These are phyloP conservation scores for Turdus rufiventris DNA, from an alignment of 2,113 vertebrate genomes.

Conservation along the genomic window DNA sequence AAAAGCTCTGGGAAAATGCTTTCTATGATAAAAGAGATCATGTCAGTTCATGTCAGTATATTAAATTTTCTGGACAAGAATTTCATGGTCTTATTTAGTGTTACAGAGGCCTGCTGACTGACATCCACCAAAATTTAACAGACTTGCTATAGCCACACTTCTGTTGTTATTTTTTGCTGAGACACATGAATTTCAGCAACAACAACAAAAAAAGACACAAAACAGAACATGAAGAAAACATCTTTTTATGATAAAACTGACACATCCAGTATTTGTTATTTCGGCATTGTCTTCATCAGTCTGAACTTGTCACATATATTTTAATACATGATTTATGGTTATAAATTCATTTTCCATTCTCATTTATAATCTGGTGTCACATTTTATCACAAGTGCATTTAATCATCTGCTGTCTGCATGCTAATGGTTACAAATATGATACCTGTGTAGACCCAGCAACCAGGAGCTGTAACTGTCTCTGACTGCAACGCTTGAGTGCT, in stretches of 20 bases:
- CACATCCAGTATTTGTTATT: slow-evolving; percentile 65
- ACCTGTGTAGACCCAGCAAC: slow-evolving; percentile 78
- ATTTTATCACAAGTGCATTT: slow-evolving; percentile 86
- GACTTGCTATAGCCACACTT: not conserved
- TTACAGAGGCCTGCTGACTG: not conserved
- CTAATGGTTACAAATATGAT: slow-evolving; percentile 86
- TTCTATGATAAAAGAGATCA: not conserved
- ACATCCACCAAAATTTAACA: not conserved
- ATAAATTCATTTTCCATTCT: slow-evolving; percentile 82
- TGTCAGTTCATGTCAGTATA: not conserved
- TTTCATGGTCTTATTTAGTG: not conserved
- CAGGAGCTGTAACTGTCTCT: slow-evolving; percentile 76
- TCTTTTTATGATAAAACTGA: slow-evolving; percentile 24
- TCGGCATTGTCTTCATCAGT: slow-evolving; percentile 71
- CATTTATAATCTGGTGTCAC: slow-evolving; percentile 88
- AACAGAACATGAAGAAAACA: slow-evolving; percentile 9
- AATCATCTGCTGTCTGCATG: slow-evolving; percentile 90
- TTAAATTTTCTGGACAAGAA: not conserved
- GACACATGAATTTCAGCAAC: slow-evolving; percentile 27
- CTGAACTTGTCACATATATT: slow-evolving; percentile 76
- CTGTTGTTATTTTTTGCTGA: slow-evolving; percentile 20
- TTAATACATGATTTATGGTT: slow-evolving; percentile 91
- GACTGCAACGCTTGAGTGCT: slow-evolving; percentile 66
- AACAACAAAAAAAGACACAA: not conserved
- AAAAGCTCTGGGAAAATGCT: not conserved